Base-by-base conservation (phyloP, 2,888 invertebrate genomes). In the Phorcus lineatus region DNA sequence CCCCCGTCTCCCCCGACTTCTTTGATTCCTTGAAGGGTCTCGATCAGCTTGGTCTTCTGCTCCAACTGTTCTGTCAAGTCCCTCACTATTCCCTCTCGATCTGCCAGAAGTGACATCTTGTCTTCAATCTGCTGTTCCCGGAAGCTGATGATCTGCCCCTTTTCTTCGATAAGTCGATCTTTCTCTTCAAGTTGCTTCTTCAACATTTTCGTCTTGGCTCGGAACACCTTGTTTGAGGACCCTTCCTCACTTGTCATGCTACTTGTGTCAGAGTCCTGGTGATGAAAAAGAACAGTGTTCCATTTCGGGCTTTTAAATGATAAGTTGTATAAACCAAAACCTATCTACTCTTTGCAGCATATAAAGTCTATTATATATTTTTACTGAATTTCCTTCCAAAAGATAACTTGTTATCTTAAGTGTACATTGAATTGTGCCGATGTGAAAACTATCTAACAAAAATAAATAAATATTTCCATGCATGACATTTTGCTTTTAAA, bases 61-160 rank as follows among this genome's bases (percentile, higher is more conserved):
- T 94, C 93, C 52, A 94, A 89, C 83, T 94, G 94, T 78, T 93
- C 92, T 40, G 93, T 92, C 31, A 94, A 91, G 57, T 93, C 93
- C 83, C 93, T 92, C 4, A 94, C 93, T n/a, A 88, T 88, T 28
- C 85, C 85, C 40, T 92, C 92, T 78, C 90, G 84, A 83, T 92
- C 91, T 2, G 82, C 86, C 36, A 92, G 87, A 7, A 91, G 85
- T 52, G 87, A 87, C 75, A 90, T 89, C 74, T 90, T 91, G n/a
- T 87, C 82, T 40, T 86, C 86, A 7, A 91, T 83, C 80, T 89
- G 88, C 76, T 87, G 86, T 54, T 88, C 88, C 47, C 86, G 86
- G 7, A 84, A 52, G 13, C 81, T 70, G 3, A 91, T 84, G 16
- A 86, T 77, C 78, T 90, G 89, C 1, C 88, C 90, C 74, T 87